Evolutionary conservation across 2,113 vertebrate genomes (phyloP), one percentile per base, ranked within the genome.

Genomic region (Phaetusa simplex): DNA sequence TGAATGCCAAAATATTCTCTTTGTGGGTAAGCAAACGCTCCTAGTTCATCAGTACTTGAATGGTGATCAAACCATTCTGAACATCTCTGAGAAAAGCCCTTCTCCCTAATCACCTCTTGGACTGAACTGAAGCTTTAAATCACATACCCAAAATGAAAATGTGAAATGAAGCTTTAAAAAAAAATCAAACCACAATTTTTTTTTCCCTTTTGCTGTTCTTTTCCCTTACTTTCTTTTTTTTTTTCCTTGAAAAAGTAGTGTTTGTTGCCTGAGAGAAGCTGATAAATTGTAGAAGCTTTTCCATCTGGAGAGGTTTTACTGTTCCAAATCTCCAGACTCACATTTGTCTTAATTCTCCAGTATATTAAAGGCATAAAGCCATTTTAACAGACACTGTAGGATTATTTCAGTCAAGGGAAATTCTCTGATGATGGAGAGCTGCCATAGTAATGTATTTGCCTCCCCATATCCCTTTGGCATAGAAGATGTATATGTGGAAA

Each of bases 11-110:
- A 86, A 74, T 94, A 88, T 82, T 94, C n/a, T 88, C 55, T 82
- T 88, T 95, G 19, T 89, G 36, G 22, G 18, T 8, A 64, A 64
- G 19, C 4, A 86, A 88, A 43, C 16, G 47, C 8, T 80, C n/a
- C 52, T 79, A 78, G 13, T 89, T 91, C 66, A 71, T 94, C 43
- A 65, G 34, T 53, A 72, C 69, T 89, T 92, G 86, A 97, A 90
- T 2, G 4, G 64, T 69, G 80, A 94, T 91, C 80, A 94, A 94
- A 91, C 69, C 7, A 69, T 82, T 55, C 36, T 38, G 42, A 71
- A 8, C 5, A 49, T 38, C 64, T 86, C 52, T 69, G 27, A 79
- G 47, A 88, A 92, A 91, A 95, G 3, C 27, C 9, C 5, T 94
- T 95, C 27, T 97, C 81, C 34, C 43, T 69, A 69, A 14, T n/a